Conservation (phyloP, 2,797 vertebrate genomes). For the Aldrovandia affinis region DNA sequence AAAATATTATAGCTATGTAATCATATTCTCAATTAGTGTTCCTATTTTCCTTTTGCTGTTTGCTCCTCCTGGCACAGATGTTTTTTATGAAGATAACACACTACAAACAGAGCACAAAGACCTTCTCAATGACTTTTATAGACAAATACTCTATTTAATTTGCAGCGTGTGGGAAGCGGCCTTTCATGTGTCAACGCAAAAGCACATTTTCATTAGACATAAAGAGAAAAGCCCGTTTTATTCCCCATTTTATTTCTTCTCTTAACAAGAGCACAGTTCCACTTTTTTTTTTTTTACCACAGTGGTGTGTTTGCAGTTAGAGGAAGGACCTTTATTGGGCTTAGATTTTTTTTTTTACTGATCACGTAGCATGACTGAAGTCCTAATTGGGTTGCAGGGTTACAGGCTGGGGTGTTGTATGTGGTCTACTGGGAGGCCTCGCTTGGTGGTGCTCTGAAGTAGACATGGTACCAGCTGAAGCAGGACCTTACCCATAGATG, state of each 20-base stretch:
- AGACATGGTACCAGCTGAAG: background rate
- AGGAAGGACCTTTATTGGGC: background rate
- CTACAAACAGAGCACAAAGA: background rate
- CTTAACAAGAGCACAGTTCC: background rate
- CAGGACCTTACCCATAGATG: background rate
- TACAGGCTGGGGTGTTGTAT: background rate
- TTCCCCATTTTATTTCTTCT: background rate
- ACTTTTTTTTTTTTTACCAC: background rate
- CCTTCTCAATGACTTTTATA: background rate
- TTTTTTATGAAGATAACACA: background rate
- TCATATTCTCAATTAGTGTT: background rate
- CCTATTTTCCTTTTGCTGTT: background rate
- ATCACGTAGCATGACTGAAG: background rate
- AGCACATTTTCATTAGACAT: constrained; percentile 28
- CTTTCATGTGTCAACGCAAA: background rate
- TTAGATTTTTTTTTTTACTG: background rate
- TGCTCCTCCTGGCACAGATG: background rate
- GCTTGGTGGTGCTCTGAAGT: background rate
- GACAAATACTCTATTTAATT: constrained; percentile 13
- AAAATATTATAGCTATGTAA: background rate
- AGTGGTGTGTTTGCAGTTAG: constrained; percentile 10
- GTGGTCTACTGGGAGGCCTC: background rate
- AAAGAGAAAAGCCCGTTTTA: constrained; percentile 21
- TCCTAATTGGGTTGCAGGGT: background rate
- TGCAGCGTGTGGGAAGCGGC: background rate